These are phyloP conservation scores for Tautogolabrus adspersus DNA, from an alignment of 2,113 vertebrate genomes.

Conservation along the genomic window DNA sequence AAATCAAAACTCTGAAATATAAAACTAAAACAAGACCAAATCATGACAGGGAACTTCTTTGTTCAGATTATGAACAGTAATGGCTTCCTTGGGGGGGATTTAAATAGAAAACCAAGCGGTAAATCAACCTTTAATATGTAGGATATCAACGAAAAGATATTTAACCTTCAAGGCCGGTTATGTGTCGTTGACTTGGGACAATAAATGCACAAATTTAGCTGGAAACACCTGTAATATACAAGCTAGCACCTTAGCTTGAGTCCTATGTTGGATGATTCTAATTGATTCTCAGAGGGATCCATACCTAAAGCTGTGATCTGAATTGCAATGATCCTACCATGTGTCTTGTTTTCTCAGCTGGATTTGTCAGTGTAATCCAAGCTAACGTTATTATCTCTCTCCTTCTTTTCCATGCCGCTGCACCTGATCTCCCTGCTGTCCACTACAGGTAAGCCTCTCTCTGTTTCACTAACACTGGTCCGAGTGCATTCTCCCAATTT, in stretches of 20 bases:
- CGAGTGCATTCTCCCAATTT: background rate
- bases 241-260: background rate
- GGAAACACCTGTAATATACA: background rate
- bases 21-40: too few species aligned
- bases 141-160: slow-evolving; percentile 41
- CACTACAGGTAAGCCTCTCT: slow-evolving; percentile 63
- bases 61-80: slow-evolving; percentile 29
- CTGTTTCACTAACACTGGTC: slow-evolving; percentile 10
- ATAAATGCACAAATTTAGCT: slow-evolving; percentile 8
- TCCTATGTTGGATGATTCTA: background rate
- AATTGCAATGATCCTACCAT: background rate
- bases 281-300: slow-evolving; percentile 17
- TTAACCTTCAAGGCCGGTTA: slow-evolving; percentile 28
- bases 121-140: slow-evolving; percentile 40
- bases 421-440: slow-evolving; percentile 23
- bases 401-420: slow-evolving; percentile 32
- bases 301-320: background rate
- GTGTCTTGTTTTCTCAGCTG: slow-evolving; percentile 11
- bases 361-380: slow-evolving; percentile 21
- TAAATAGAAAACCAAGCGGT: slow-evolving; percentile 36
- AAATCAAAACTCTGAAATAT: too few species aligned
- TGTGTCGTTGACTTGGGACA: slow-evolving; percentile 15
- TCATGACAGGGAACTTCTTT: too few species aligned
- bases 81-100: slow-evolving; percentile 45
- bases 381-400: slow-evolving; percentile 44